Percentiles rank a stretch among this genome's conserved stretches.
These are phyloP conservation scores for Eupsittula cactorum DNA, from an alignment of 2,113 vertebrate genomes.

Conservation along the genomic window DNA sequence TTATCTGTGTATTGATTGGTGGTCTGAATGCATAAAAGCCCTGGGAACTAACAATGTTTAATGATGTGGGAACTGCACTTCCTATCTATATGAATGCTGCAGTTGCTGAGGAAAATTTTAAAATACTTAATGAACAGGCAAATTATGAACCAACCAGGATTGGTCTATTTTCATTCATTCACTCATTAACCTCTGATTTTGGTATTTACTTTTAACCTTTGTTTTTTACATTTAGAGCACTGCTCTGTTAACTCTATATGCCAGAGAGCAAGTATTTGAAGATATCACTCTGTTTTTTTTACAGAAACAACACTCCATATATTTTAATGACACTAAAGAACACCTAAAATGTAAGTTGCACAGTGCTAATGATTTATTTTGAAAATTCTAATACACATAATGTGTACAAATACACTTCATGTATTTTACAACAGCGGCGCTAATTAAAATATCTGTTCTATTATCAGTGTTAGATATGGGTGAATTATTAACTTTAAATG, in stretches of 20 bases:
- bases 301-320: background rate
- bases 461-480: background rate
- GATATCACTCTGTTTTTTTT: background rate
- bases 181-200: background rate
- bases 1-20: conserved; percentile 45
- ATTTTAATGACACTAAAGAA: background rate
- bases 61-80: conserved; percentile 39
- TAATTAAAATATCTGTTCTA: background rate
- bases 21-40: conserved; percentile 22
- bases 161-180: background rate
- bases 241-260: background rate
- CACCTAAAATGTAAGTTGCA: background rate
- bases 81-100: background rate
- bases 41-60: conserved; percentile 14
- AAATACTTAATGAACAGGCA: background rate
- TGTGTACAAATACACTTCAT: background rate
- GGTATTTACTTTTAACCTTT: background rate
- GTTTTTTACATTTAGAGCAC: background rate
- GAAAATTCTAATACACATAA: background rate
- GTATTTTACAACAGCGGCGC: background rate
- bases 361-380: background rate
- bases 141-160: conserved; percentile 2
- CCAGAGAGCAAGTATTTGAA: background rate
- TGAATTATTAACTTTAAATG: background rate
- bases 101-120: conserved; percentile 16